phyloP scores from a whole-genome alignment of 2,888 invertebrate genomes.

The Andricus curvator region DNA sequence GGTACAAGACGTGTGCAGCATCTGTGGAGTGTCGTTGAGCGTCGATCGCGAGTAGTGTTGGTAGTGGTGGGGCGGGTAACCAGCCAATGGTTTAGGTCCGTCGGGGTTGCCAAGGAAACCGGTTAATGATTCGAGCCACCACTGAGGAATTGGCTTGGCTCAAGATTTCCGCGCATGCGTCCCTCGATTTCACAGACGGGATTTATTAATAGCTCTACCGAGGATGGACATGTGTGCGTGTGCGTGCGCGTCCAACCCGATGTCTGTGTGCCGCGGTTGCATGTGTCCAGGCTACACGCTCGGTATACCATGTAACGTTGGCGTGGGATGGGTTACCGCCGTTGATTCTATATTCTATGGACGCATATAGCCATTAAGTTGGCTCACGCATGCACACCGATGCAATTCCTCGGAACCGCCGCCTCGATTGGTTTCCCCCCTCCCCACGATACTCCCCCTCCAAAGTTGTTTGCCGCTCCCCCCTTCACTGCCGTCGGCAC shows the following conservation, averaged over 20 bases:
- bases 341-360: conserved; percentile 44
- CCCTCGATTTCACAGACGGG: conserved; percentile 41
- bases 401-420: conserved; percentile 48
- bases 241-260: conserved; percentile 23
- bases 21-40: conserved; percentile 41
- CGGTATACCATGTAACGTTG: conserved; percentile 32
- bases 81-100: conserved; percentile 74
- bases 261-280: not conserved
- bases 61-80: conserved; percentile 62
- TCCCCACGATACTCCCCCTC: conserved; percentile 61
- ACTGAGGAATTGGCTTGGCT: conserved; percentile 75
- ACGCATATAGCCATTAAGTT: conserved; percentile 40
- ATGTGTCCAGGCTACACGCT: conserved; percentile 17
- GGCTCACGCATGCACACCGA: conserved; percentile 50
- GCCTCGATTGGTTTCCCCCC: conserved; percentile 77
- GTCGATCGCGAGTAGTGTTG: conserved; percentile 49
- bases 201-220: conserved; percentile 46
- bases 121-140: conserved; percentile 78
- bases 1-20: conserved; percentile 3
- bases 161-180: conserved; percentile 55
- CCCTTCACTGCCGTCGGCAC: conserved; percentile 47
- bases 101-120: conserved; percentile 77
- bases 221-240: conserved; percentile 42
- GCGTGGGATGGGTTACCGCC: conserved; percentile 42
- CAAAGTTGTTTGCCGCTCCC: conserved; percentile 48